Conservation (phyloP, 2,888 invertebrate species). For the Ceratothoa steindachneri region DNA sequence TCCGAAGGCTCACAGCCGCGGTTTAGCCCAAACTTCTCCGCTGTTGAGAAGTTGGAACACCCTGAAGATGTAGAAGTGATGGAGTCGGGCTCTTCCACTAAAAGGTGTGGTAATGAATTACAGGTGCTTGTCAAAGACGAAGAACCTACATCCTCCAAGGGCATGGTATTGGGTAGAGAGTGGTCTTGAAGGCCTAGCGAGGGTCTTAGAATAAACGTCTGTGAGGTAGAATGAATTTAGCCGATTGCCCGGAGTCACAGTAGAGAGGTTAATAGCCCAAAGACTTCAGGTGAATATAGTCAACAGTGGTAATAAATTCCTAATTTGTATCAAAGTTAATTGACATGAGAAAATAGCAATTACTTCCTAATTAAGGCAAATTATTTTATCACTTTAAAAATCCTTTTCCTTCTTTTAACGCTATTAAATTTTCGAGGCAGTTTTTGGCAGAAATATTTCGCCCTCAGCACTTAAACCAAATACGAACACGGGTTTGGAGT, state of each 20-base stretch:
- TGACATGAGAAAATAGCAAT: no score
- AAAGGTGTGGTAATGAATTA: not conserved
- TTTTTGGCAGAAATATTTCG: not conserved
- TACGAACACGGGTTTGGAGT: not conserved
- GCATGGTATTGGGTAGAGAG: not conserved
- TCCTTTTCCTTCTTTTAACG: no score
- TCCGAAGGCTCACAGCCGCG: not conserved
- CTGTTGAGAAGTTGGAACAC: not conserved
- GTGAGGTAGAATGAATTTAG: not conserved
- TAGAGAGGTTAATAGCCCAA: no score
- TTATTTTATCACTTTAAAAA: no score
- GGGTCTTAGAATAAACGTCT: no score
- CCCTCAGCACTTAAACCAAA: not conserved
- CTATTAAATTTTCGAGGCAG: no score
- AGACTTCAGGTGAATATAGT: no score
- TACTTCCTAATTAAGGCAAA: no score
- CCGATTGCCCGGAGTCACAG: no score
- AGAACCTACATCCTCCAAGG: not conserved
- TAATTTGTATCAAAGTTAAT: no score
- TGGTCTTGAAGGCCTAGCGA: no score
- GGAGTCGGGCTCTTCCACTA: not conserved
- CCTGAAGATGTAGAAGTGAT: not conserved
- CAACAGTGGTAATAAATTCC: no score
- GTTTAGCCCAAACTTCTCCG: not conserved
- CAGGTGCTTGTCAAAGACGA: not conserved